These are phyloP conservation scores for Macrobrachium nipponense DNA, from an alignment of 1,140 invertebrate genomes.

Conservation along the genomic window DNA sequence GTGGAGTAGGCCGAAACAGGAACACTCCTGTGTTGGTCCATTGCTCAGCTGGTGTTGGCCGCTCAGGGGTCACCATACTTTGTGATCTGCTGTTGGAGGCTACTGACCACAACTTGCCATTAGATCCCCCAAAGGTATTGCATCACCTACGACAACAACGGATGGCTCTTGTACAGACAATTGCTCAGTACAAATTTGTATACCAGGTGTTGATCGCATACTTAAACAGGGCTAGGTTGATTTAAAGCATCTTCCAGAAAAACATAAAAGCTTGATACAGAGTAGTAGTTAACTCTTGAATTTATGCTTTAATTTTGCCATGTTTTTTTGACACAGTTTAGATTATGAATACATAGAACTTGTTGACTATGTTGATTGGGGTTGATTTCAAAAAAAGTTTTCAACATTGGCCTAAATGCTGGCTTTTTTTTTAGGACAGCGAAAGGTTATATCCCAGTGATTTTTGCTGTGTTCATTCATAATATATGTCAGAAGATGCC, in stretches of 20 bases:
- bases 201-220: conserved; percentile 86
- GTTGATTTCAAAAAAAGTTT: too few species aligned
- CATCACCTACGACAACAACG: conserved; percentile 83
- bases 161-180: conserved; percentile 86
- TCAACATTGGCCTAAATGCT: too few species aligned
- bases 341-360: too few species aligned
- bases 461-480: too few species aligned
- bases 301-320: too few species aligned
- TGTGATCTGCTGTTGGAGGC: conserved; percentile 84
- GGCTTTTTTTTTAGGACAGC: too few species aligned
- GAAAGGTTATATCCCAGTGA: too few species aligned
- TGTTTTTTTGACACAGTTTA: too few species aligned
- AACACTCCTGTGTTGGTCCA: conserved; percentile 79
- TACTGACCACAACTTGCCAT: conserved; percentile 79
- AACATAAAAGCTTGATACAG: too few species aligned
- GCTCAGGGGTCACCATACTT: conserved; percentile 82
- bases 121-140: conserved; percentile 83
- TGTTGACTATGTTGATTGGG: too few species aligned
- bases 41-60: conserved; percentile 78
- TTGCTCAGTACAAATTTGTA: conserved; percentile 90
- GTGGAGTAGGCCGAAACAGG: conserved; percentile 75
- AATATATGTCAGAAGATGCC: too few species aligned
- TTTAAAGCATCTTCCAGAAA: conserved; percentile 70
- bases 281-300: too few species aligned
- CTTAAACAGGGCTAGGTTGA: conserved; percentile 85